Base-by-base conservation (phyloP, 2,113 vertebrate species). In the Gallinago jamesoni region DNA sequence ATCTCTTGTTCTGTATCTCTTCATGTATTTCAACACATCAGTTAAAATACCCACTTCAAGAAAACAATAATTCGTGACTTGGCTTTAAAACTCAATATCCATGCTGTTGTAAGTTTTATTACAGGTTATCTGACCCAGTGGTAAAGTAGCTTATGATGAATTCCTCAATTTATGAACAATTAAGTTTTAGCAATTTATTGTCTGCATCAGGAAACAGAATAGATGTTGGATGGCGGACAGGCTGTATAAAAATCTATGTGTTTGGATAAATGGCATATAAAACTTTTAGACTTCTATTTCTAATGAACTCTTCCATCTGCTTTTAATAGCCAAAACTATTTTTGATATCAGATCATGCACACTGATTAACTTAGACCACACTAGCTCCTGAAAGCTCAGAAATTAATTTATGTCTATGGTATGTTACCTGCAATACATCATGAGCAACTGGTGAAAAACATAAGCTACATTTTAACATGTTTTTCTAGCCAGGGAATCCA, bases 251-350 rank as follows among this genome's bases (percentile, higher is more conserved):
- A 97, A 86, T 31, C 20, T 55, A 37, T 73, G 21, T 86, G 69
- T 75, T 90, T 70, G 90, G 37, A 59, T 82, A 84, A 84, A 73
- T 0, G 1, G 23, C 45, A 84, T 66, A 75, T 78, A 80, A 88
- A 93, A 77, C 45, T 75, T 70, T 66, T 62, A 30, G 56, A 60
- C 17, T 70, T 84, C 6, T 24, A 60, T 89, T 92, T 73, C 30
- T 89, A 84, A 90, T 90, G 79, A 89, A 80, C 16, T 86, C 43
- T 20, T 11, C 47, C 85, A 93, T 95, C 87, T 97, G 96, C 43
- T 97, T 97, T 89, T 89, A 96, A 97, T 95, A 96, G 14, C 28
- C 59, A 68, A 83, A 96, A 62, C 28, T 67, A 33, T 73, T 89
- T 76, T 89, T 84, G 19, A 53, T 92, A 89, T 66, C 48, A 87